Evolutionary conservation across 2,888 invertebrate genomes (phyloP).

Genomic region (Drosophila crucigera): DNA sequence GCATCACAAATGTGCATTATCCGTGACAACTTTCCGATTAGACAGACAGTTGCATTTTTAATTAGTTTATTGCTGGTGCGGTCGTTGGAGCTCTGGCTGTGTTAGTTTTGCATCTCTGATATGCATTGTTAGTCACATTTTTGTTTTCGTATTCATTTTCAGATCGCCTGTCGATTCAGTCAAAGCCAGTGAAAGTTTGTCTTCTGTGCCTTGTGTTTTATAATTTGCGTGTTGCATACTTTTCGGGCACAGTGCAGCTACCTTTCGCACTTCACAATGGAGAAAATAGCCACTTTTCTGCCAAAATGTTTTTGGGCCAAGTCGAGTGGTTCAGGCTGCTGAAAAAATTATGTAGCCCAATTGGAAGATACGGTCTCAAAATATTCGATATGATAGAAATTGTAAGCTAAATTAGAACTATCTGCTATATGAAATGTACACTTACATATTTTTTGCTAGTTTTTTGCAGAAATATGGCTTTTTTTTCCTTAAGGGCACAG

Average conservation of each 20-base stretch:
- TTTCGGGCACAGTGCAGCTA: constrained; percentile 35
- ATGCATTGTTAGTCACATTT: constrained; percentile 45
- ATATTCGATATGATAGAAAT: not conserved
- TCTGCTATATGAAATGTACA: not conserved
- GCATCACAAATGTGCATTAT: constrained; percentile 13
- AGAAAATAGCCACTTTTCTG: not conserved
- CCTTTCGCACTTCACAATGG: not conserved
- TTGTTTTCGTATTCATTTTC: constrained; percentile 72
- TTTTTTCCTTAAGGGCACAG: constrained; percentile 4
- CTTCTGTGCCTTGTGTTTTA: constrained; percentile 72
- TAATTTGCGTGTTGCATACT: constrained; percentile 74
- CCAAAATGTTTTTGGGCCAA: not conserved
- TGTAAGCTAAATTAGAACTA: too few relatives aligned
- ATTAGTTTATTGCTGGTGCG: constrained; percentile 61
- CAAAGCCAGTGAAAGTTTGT: constrained; percentile 72
- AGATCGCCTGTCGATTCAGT: constrained; percentile 73
- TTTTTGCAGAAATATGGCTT: not conserved
- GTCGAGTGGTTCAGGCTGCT: not conserved
- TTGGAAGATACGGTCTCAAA: not conserved
- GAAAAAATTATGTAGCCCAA: not conserved
- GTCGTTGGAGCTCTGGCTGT: constrained; percentile 28
- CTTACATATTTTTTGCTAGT: not conserved
- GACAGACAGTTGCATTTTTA: constrained; percentile 59
- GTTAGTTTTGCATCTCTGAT: constrained; percentile 38
- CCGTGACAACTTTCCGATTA: constrained; percentile 45